phyloP scores from a whole-genome alignment of 2,113 vertebrate species.

The Passer domesticus region DNA sequence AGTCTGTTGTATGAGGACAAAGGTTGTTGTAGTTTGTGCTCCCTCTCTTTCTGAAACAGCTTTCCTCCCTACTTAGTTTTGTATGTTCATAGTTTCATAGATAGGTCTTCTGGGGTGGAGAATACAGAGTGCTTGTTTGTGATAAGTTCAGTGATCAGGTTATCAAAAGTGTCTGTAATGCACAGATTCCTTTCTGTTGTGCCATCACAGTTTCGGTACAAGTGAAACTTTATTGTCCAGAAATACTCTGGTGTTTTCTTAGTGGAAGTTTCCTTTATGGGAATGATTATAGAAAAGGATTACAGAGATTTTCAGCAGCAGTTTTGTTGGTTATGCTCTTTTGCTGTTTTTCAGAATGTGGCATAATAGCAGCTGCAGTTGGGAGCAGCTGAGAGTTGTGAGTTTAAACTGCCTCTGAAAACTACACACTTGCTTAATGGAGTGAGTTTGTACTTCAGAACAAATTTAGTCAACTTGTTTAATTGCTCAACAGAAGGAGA shows the following conservation, averaged over 20 bases:
- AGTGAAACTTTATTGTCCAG: background rate
- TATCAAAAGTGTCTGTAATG: background rate
- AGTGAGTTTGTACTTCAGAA: background rate
- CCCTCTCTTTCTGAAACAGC: background rate
- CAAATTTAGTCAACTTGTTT: background rate
- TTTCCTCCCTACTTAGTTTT: background rate
- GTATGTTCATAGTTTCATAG: background rate
- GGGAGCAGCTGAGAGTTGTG: background rate
- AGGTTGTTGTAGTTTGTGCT: background rate
- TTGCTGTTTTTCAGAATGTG: background rate
- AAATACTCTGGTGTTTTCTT: background rate
- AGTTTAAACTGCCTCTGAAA: background rate
- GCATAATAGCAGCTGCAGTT: background rate
- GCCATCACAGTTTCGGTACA: background rate
- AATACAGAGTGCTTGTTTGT: background rate
- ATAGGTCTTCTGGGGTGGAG: background rate
- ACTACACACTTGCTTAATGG: background rate
- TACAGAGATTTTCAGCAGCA: background rate
- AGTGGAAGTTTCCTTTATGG: background rate
- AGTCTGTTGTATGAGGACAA: background rate
- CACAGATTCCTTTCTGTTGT: background rate
- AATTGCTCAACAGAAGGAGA: slow-evolving; percentile 27
- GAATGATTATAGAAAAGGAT: background rate
- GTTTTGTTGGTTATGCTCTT: background rate
- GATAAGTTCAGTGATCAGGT: background rate